Percentiles rank a stretch among this genome's conserved stretches.
These are phyloP conservation scores for Pomacea canaliculata DNA, from an alignment of 2,888 invertebrate genomes.

Conservation along the genomic window DNA sequence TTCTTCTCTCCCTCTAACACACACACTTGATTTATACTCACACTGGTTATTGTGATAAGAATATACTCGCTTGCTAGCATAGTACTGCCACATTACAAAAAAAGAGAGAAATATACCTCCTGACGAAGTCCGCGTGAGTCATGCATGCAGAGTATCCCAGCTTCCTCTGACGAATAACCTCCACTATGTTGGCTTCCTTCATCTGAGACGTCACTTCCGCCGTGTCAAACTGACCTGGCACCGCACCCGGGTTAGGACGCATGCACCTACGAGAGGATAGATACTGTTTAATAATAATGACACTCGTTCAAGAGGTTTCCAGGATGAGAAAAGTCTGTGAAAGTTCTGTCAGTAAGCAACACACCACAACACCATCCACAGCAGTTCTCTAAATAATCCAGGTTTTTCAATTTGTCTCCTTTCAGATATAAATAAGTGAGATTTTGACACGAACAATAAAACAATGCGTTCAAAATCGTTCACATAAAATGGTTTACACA, in stretches of 20 bases:
- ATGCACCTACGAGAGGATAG: conserved; percentile 5
- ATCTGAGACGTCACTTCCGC: conserved; percentile 21
- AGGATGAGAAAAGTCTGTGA: neutral
- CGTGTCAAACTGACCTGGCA: conserved; percentile 15
- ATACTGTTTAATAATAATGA: neutral
- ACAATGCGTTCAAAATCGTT: no score
- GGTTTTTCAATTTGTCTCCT: no score
- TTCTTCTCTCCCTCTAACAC: neutral
- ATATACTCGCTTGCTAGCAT: no score
- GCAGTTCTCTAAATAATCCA: no score
- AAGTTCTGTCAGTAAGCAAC: no score
- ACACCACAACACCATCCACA: no score
- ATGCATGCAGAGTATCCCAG: conserved; percentile 21
- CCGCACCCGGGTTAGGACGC: neutral
- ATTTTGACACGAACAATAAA: no score
- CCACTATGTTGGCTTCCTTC: conserved; percentile 24
- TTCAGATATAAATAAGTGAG: no score
- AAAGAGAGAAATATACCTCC: neutral
- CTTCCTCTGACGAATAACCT: conserved; percentile 21
- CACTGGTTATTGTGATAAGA: no score
- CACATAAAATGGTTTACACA: no score
- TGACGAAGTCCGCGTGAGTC: conserved; percentile 10
- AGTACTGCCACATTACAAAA: no score
- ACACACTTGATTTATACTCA: neutral
- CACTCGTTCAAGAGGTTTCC: no score